Conservation (phyloP, 2,797 vertebrate genomes). For the Jordanella pulchra region DNA sequence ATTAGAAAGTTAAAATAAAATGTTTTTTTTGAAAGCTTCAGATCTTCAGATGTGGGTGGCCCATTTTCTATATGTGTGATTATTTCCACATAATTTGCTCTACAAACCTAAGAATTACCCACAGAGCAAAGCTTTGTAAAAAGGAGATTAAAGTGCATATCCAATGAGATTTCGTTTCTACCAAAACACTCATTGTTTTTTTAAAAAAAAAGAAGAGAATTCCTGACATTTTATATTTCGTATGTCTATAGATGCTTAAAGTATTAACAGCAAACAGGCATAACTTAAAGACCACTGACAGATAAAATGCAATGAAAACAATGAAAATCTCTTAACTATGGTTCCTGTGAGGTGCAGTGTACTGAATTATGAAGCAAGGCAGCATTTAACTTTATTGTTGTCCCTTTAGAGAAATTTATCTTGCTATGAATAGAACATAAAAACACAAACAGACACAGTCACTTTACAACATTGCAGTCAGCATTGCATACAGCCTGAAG, state of each 20-base stretch:
- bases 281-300: neutral
- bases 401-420: no score
- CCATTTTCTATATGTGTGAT: slow-evolving; percentile 49
- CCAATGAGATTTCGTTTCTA: slow-evolving; percentile 18
- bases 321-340: neutral
- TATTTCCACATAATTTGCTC: slow-evolving; percentile 23
- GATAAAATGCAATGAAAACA: neutral
- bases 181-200: neutral
- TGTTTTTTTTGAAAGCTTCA: slow-evolving; percentile 38
- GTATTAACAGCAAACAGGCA: neutral
- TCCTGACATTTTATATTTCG: neutral
- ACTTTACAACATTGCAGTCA: no score
- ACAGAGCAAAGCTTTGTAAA: slow-evolving; percentile 41
- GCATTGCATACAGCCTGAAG: no score
- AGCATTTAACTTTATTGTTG: neutral
- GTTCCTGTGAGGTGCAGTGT: neutral
- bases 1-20: neutral
- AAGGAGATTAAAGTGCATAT: slow-evolving; percentile 45
- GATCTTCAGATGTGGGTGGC: slow-evolving; percentile 58
- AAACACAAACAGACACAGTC: no score
- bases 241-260: neutral
- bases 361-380: neutral
- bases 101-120: slow-evolving; percentile 29
- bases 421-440: no score
- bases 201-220: neutral